Percentiles rank a stretch among this genome's conserved stretches.
Conservation (phyloP, 1,140 invertebrate genomes). For the Caenorhabditis remanei region DNA sequence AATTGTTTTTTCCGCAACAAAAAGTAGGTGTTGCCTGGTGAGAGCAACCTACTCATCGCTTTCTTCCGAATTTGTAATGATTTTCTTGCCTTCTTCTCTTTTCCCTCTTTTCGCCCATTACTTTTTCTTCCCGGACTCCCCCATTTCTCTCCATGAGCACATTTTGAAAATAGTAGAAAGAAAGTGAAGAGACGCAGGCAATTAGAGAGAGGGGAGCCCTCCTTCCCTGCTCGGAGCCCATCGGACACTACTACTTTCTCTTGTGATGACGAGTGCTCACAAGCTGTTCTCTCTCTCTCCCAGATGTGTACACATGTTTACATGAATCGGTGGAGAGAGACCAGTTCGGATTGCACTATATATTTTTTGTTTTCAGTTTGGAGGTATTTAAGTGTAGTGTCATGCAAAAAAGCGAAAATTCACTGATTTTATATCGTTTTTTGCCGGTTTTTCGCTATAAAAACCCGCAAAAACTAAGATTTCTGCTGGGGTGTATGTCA, state of each 20-base stretch:
- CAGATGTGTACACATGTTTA: conserved; percentile 21
- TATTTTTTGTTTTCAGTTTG: background rate
- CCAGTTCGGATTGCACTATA: background rate
- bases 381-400: too few species aligned
- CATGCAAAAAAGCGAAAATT: too few species aligned
- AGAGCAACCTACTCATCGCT: background rate
- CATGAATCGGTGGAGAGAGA: background rate
- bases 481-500: background rate
- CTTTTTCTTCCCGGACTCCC: background rate
- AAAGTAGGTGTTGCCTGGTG: background rate
- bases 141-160: background rate
- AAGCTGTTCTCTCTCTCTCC: background rate
- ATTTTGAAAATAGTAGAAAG: background rate
- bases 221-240: background rate
- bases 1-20: background rate
- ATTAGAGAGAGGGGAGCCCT: background rate
- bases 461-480: background rate
- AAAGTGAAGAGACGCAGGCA: background rate
- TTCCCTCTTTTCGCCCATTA: background rate
- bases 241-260: conserved; percentile 33
- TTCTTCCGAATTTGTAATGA: conserved; percentile 24
- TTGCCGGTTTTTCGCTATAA: too few species aligned
- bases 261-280: background rate
- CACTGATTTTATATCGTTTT: background rate
- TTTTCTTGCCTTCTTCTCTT: background rate